Percentiles rank a stretch among this genome's conserved stretches.
These are phyloP conservation scores for Misgurnus anguillicaudatus DNA, from an alignment of 2,113 vertebrate genomes.

Conservation along the genomic window DNA sequence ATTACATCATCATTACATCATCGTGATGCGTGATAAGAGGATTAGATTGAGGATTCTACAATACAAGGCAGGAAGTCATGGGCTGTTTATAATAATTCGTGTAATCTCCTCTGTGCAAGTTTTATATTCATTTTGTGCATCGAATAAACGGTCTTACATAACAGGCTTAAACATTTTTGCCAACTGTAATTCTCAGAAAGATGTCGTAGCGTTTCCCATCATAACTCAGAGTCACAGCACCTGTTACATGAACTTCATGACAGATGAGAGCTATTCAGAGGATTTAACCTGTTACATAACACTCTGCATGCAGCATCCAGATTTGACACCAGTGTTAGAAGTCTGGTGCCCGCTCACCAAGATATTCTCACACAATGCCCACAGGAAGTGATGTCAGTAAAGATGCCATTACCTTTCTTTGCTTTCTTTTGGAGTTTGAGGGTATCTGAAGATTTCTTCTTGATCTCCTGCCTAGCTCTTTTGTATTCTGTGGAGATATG, in stretches of 20 bases:
- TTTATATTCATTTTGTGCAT: background rate
- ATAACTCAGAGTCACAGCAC: background rate
- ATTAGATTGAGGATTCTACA: background rate
- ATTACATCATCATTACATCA: background rate
- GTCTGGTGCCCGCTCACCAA: background rate
- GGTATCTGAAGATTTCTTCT: constrained; percentile 96
- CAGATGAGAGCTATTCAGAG: background rate
- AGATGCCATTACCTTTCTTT: constrained; percentile 84
- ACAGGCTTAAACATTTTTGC: background rate
- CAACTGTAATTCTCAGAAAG: background rate
- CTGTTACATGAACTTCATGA: background rate
- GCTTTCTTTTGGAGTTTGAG: constrained; percentile 97
- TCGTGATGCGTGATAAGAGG: background rate
- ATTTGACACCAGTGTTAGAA: constrained; percentile 5
- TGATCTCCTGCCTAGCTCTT: constrained; percentile 93
- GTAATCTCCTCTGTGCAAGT: background rate
- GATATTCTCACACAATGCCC: background rate
- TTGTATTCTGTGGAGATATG: constrained; percentile 84
- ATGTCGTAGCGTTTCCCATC: background rate
- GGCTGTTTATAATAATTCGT: background rate
- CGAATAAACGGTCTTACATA: background rate
- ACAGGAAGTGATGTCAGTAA: background rate
- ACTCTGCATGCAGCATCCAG: background rate
- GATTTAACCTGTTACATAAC: background rate
- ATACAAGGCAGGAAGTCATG: background rate